Percentiles rank a stretch among this genome's conserved stretches.
phyloP scores from a whole-genome alignment of 2,113 vertebrate genomes.

The Myrmecophaga tridactyla region DNA sequence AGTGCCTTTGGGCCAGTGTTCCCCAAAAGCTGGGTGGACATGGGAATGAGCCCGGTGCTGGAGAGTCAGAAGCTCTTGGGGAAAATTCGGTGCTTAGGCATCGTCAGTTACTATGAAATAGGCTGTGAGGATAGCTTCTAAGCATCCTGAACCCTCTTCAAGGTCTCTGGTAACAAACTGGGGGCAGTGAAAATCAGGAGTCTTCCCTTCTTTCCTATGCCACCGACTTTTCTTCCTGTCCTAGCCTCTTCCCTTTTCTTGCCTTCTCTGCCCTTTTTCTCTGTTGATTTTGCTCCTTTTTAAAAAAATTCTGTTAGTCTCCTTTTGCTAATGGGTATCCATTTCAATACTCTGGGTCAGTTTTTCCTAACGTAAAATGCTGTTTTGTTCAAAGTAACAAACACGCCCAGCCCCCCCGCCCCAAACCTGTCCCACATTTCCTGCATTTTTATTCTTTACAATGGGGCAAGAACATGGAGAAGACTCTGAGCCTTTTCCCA shows the following conservation, averaged over 20 bases:
- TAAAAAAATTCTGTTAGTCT: too few relatives aligned
- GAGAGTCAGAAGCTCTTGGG: too few relatives aligned
- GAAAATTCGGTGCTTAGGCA: too few relatives aligned
- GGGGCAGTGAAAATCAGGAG: neutral
- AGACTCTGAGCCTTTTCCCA: neutral
- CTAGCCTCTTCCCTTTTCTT: neutral
- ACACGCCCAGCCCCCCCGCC: too few relatives aligned
- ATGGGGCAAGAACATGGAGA: neutral
- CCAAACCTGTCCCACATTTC: neutral
- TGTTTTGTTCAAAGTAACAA: neutral
- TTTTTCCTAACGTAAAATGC: neutral
- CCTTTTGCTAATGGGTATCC: neutral
- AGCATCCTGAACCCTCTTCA: neutral
- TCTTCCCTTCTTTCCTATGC: neutral
- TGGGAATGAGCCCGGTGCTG: fast-evolving
- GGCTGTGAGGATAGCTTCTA: neutral
- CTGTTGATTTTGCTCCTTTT: neutral
- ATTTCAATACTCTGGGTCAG: neutral
- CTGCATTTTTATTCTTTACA: neutral
- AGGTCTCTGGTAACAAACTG: neutral
- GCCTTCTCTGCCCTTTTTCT: neutral
- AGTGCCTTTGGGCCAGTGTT: fast-evolving
- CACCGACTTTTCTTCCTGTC: neutral
- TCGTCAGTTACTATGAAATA: neutral
- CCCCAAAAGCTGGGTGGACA: neutral